Conservation (phyloP, 2,797 vertebrate species). For the Phrynocephalus forsythii region DNA sequence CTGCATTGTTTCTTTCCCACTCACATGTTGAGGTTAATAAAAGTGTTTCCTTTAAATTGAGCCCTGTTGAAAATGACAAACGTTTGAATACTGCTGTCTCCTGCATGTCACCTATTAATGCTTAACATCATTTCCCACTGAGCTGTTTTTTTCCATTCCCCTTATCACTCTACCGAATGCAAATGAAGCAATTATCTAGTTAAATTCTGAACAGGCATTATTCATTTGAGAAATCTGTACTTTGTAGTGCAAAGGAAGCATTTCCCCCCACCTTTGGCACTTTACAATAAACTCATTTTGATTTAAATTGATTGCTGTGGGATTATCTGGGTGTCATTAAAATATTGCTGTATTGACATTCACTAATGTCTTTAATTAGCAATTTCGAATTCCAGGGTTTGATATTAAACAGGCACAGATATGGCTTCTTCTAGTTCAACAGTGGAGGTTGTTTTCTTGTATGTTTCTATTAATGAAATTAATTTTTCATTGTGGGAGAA, state of each 20-base stretch:
- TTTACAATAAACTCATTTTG: slow-evolving; percentile 85
- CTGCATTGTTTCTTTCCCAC: slow-evolving; percentile 36
- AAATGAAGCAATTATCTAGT: slow-evolving; percentile 89
- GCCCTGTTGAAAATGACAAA: slow-evolving; percentile 35
- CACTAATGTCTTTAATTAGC: slow-evolving; percentile 89
- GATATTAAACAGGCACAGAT: slow-evolving; percentile 82
- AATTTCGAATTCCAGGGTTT: slow-evolving; percentile 85
- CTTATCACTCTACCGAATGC: slow-evolving; percentile 81
- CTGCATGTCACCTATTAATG: slow-evolving; percentile 59
- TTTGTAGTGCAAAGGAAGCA: slow-evolving; percentile 81
- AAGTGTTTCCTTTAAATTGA: slow-evolving; percentile 45
- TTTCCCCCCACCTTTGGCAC: slow-evolving; percentile 82
- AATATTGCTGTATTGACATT: slow-evolving; percentile 92
- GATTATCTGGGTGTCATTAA: slow-evolving; percentile 90
- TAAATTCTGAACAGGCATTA: slow-evolving; percentile 84
- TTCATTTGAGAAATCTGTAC: slow-evolving; percentile 85
- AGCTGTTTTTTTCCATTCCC: slow-evolving; percentile 64
- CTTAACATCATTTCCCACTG: slow-evolving; percentile 68
- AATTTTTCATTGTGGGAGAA: slow-evolving; percentile 14
- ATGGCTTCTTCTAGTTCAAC: slow-evolving; percentile 78
- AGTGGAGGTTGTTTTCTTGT: slow-evolving; percentile 77
- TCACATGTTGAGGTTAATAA: slow-evolving; percentile 34
- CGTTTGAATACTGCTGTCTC: slow-evolving; percentile 52
- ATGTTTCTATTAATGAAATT: slow-evolving; percentile 67
- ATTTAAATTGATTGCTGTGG: slow-evolving; percentile 93